A percentile compares a stretch with the other conserved stretches of the same genome.
These are phyloP conservation scores for Phengaris alcon DNA, from an alignment of 2,888 invertebrate genomes.

Conservation along the genomic window DNA sequence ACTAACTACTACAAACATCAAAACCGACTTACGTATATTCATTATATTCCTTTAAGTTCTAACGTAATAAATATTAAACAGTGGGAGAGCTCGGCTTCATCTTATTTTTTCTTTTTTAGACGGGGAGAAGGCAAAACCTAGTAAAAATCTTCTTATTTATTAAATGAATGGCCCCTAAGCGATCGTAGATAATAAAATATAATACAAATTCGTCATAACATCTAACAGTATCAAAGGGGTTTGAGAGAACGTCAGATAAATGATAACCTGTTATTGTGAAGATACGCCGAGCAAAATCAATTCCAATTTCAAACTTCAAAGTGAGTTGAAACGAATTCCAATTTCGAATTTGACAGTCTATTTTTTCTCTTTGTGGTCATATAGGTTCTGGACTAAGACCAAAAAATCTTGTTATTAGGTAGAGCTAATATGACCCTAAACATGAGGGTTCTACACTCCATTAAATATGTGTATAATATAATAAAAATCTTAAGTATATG, in stretches of 20 bases:
- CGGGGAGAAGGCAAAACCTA: too few species aligned
- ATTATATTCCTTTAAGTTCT: too few species aligned
- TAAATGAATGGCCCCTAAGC: neutral
- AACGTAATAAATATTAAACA: too few species aligned
- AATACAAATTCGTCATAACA: neutral
- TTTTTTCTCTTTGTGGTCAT: neutral
- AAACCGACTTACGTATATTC: too few species aligned
- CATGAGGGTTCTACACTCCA: too few species aligned
- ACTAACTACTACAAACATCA: too few species aligned
- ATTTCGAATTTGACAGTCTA: neutral
- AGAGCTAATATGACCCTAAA: too few species aligned
- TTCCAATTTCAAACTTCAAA: constrained; percentile 6
- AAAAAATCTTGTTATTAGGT: neutral
- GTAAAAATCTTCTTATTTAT: too few species aligned
- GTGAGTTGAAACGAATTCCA: neutral
- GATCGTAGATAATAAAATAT: neutral
- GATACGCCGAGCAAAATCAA: constrained; percentile 1
- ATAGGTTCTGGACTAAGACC: neutral
- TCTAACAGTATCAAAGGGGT: neutral
- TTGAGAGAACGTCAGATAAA: constrained; percentile 13
- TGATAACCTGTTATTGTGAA: constrained; percentile 10
- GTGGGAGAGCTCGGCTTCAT: too few species aligned
- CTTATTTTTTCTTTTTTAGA: too few species aligned
- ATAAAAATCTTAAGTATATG: too few species aligned
- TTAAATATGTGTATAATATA: too few species aligned